phyloP scores from a whole-genome alignment of 2,113 vertebrate genomes.

The Peucedramus taeniatus region DNA sequence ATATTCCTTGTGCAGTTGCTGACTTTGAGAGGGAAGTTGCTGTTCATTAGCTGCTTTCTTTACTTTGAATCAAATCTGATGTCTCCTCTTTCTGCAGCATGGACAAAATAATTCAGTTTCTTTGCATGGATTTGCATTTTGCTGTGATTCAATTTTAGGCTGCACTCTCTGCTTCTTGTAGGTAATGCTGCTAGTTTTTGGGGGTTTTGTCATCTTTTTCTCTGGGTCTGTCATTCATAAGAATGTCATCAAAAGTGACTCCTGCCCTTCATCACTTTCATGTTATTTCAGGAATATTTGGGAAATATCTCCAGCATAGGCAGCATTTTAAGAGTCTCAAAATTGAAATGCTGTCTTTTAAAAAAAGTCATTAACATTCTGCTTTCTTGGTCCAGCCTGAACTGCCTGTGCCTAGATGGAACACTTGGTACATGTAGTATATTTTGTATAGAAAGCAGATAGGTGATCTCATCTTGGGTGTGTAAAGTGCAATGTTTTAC shows the following conservation, averaged over 20 bases:
- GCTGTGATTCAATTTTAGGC: not conserved
- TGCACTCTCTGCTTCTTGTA: not conserved
- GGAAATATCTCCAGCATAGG: not conserved
- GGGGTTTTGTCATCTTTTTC: not conserved
- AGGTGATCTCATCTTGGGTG: not conserved
- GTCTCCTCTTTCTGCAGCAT: not conserved
- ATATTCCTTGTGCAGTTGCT: not conserved
- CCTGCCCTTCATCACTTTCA: not conserved
- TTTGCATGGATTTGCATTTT: not conserved
- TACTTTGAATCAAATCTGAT: not conserved
- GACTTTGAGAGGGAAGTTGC: not conserved
- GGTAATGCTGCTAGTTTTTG: not conserved
- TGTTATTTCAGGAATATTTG: not conserved
- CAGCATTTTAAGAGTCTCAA: not conserved
- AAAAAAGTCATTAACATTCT: not conserved
- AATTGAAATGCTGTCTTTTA: not conserved
- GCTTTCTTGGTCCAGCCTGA: not conserved
- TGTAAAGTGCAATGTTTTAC: not conserved
- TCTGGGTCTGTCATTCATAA: not conserved
- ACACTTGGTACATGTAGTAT: not conserved
- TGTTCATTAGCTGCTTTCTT: conserved; percentile 12
- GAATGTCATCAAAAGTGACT: not conserved
- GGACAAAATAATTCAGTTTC: conserved; percentile 6
- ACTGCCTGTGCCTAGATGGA: not conserved
- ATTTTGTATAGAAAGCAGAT: not conserved